A percentile compares a stretch with the other conserved stretches of the same genome.
Evolutionary conservation across 2,888 invertebrate species (phyloP).

Genomic region (Thymelicus acteon): DNA sequence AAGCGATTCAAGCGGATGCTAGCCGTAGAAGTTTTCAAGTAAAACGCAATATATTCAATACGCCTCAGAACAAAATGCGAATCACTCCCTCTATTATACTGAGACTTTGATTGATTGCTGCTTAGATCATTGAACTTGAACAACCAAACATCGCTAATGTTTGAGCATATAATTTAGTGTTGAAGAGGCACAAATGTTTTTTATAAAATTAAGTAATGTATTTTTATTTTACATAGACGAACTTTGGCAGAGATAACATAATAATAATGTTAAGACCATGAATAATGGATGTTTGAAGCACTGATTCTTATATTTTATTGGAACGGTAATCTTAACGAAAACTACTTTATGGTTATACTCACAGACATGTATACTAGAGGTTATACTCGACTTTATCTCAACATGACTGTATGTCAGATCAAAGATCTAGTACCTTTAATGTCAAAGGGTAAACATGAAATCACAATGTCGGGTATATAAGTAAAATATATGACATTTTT

Average conservation of each 20-base stretch:
- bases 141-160: constrained; percentile 14
- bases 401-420: too few relatives aligned
- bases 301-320: too few relatives aligned
- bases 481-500: too few relatives aligned
- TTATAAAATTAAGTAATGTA: neutral
- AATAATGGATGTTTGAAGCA: neutral
- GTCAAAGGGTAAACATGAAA: too few relatives aligned
- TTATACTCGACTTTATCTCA: too few relatives aligned
- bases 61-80: constrained; percentile 6
- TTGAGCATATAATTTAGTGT: constrained; percentile 1
- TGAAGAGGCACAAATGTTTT: neutral
- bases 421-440: too few relatives aligned
- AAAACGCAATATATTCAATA: neutral
- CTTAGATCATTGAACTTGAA: constrained; percentile 31
- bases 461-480: too few relatives aligned
- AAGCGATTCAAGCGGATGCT: neutral
- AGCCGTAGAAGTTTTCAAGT: neutral
- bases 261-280: neutral
- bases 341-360: too few relatives aligned
- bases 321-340: too few relatives aligned
- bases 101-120: constrained; percentile 31
- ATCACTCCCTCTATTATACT: constrained; percentile 26
- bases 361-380: too few relatives aligned
- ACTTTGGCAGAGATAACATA: neutral
- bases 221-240: neutral